These are phyloP conservation scores for Thera britannica DNA, from an alignment of 2,888 invertebrate species.

Conservation along the genomic window DNA sequence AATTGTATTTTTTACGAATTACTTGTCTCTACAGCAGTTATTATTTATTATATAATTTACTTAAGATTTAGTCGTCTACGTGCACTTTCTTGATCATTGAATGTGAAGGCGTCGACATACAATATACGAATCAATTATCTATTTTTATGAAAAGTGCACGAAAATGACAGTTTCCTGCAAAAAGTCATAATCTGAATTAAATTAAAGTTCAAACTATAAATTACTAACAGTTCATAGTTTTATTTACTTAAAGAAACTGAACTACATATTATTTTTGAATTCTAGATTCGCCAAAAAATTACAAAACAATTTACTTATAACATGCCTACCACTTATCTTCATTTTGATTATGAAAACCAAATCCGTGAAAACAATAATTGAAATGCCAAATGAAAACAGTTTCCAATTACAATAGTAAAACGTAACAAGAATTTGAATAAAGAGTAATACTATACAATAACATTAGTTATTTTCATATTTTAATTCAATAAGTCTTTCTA, in stretches of 20 bases:
- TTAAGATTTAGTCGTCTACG: conserved; percentile 36
- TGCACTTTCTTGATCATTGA: conserved; percentile 53
- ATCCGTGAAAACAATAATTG: not conserved
- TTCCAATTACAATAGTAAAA: conserved; percentile 36
- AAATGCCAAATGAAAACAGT: conserved; percentile 45
- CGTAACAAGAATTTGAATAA: conserved; percentile 62
- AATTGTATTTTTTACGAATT: conserved; percentile 8
- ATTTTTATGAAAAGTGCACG: conserved; percentile 27
- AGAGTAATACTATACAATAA: conserved; percentile 73
- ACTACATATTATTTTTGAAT: not conserved
- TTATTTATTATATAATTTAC: conserved; percentile 7
- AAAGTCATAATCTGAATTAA: not conserved
- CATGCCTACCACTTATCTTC: not conserved
- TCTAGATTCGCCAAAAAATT: not conserved
- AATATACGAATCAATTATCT: not conserved
- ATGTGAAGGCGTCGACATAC: not conserved
- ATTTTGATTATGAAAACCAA: not conserved
- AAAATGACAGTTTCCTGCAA: conserved; percentile 11
- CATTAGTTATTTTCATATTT: conserved; percentile 83
- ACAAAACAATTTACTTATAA: too few relatives aligned
- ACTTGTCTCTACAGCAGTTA: not conserved
- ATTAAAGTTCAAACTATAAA: not conserved
- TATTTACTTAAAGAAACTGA: not conserved
- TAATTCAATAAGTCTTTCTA: conserved; percentile 85
- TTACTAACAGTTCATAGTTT: too few relatives aligned